Evolutionary conservation across 2,888 invertebrate species (phyloP).

Genomic region (Cheilosia grossa): DNA sequence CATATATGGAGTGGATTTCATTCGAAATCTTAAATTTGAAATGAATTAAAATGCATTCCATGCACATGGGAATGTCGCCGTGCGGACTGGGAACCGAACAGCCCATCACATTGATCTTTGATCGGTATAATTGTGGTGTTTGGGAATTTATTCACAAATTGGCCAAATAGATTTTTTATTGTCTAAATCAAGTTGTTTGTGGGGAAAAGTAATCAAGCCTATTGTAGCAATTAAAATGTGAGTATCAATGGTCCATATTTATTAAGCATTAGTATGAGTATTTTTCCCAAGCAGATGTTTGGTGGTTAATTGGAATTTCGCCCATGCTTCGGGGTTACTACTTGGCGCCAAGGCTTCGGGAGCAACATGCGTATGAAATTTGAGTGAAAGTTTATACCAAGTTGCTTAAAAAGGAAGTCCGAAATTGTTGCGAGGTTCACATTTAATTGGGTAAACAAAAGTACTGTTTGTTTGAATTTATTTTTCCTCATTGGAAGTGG

Average conservation of each 20-base stretch:
- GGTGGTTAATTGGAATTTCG: background rate
- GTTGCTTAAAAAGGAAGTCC: too few relatives aligned
- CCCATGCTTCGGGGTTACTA: too few relatives aligned
- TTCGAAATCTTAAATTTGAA: too few relatives aligned
- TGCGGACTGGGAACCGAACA: background rate
- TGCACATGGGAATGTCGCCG: background rate
- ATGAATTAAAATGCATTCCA: too few relatives aligned
- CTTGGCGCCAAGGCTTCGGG: too few relatives aligned
- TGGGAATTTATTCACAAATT: background rate
- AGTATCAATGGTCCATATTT: background rate
- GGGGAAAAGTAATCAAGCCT: conserved; percentile 20
- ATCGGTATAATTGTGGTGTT: background rate
- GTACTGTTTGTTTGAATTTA: too few relatives aligned
- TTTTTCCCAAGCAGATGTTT: background rate
- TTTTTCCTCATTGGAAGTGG: too few relatives aligned
- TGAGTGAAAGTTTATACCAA: too few relatives aligned
- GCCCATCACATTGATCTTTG: conserved; percentile 14
- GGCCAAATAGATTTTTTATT: conserved; percentile 29
- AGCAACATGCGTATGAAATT: too few relatives aligned
- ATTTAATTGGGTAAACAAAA: too few relatives aligned
- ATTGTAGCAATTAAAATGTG: conserved; percentile 17
- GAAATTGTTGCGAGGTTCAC: too few relatives aligned
- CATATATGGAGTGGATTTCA: too few relatives aligned
- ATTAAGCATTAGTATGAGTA: background rate
- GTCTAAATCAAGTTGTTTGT: conserved; percentile 50